Conservation (phyloP, 1,140 invertebrate species). For the Heliconius congener region DNA sequence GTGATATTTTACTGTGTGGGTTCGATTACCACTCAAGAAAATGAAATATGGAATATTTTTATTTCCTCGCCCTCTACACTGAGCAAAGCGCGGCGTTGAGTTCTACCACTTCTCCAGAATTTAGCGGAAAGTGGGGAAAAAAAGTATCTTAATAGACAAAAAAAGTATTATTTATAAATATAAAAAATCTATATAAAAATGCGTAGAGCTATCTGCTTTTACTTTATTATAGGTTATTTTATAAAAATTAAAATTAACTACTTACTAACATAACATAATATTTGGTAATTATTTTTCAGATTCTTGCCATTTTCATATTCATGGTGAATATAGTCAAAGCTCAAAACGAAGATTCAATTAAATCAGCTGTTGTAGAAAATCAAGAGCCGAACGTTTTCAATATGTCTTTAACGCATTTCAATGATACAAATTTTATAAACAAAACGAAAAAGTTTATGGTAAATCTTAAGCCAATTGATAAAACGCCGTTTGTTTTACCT, state of each 20-base stretch:
- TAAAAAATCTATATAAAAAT: too few species aligned
- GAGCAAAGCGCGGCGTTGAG: too few species aligned
- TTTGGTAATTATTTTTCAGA: not conserved
- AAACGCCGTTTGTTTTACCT: conserved; percentile 4
- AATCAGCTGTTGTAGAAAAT: not conserved
- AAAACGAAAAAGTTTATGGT: conserved; percentile 16
- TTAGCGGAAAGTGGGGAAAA: not conserved
- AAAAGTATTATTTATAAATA: too few species aligned
- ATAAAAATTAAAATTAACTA: too few species aligned
- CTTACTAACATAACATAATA: too few species aligned
- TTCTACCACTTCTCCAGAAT: not conserved
- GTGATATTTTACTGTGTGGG: too few species aligned
- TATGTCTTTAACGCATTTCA: not conserved
- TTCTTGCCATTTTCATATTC: not conserved
- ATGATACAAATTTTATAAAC: not conserved
- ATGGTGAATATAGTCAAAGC: not conserved
- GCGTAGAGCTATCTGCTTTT: too few species aligned
- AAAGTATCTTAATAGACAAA: not conserved
- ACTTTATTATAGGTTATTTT: not conserved
- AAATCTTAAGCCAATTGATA: not conserved
- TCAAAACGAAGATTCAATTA: not conserved
- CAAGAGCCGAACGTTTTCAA: not conserved
- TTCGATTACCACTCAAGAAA: too few species aligned
- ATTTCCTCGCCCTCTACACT: not conserved
- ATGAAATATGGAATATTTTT: too few species aligned